Percentiles rank a stretch among this genome's conserved stretches.
Evolutionary conservation across 1,140 invertebrate species (phyloP).

Genomic region (Leguminivora glycinivorella): DNA sequence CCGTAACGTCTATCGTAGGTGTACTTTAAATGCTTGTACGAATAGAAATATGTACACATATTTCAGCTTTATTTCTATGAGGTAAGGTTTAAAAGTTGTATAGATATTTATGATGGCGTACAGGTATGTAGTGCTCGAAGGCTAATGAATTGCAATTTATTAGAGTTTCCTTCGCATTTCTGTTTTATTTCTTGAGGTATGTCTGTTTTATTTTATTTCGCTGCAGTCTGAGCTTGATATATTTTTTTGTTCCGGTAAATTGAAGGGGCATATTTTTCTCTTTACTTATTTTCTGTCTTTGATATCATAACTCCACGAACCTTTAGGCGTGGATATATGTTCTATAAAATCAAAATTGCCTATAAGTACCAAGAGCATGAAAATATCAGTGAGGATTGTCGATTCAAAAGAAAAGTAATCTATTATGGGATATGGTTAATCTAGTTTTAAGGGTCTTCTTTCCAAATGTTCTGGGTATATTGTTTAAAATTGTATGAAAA

Average conservation of each 20-base stretch:
- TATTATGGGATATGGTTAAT: too few species aligned
- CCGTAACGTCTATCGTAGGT: background rate
- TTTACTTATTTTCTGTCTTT: too few species aligned
- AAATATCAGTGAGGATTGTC: too few species aligned
- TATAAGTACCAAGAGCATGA: too few species aligned
- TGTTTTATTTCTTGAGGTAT: conserved; percentile 15
- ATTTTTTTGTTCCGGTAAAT: background rate
- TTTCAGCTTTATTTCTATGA: background rate
- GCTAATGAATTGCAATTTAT: conserved; percentile 22
- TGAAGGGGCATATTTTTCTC: too few species aligned
- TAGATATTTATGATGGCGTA: background rate
- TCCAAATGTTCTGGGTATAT: too few species aligned
- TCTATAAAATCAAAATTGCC: too few species aligned
- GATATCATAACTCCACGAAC: too few species aligned
- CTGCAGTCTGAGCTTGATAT: background rate
- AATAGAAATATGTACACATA: background rate
- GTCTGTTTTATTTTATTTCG: background rate
- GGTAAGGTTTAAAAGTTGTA: background rate
- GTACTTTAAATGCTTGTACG: background rate
- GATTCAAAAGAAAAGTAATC: too few species aligned
- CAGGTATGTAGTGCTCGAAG: background rate
- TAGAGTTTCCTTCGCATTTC: conserved; percentile 15
- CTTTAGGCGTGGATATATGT: too few species aligned
- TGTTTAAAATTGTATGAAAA: too few species aligned
- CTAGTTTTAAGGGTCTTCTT: too few species aligned